phyloP scores from a whole-genome alignment of 2,797 vertebrate species.

The Notamacropus eugenii region DNA sequence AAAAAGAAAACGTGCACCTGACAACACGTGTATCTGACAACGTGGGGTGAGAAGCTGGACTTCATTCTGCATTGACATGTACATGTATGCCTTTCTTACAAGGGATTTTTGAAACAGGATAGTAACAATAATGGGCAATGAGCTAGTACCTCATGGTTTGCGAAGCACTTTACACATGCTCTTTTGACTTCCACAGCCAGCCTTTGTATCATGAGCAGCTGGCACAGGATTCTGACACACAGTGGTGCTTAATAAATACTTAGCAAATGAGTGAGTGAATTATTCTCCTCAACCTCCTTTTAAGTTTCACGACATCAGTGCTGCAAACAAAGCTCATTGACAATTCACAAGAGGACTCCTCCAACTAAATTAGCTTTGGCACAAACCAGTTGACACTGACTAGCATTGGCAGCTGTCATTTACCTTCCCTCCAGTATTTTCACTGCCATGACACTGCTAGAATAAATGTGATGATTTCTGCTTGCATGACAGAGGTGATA shows the following conservation, averaged over 20 bases:
- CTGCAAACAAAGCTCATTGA: neutral
- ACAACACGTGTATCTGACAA: neutral
- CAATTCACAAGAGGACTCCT: slow-evolving; percentile 11
- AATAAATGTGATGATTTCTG: neutral
- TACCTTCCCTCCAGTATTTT: neutral
- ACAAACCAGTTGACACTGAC: neutral
- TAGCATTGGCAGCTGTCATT: neutral
- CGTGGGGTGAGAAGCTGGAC: neutral
- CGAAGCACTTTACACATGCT: neutral
- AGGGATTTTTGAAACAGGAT: neutral
- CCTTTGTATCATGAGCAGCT: neutral
- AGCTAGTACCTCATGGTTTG: neutral
- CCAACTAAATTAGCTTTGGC: neutral
- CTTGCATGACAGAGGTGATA: neutral
- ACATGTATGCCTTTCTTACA: neutral
- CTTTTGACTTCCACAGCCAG: neutral
- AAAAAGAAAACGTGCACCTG: neutral
- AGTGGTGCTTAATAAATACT: neutral
- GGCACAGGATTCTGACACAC: neutral
- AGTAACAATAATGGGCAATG: neutral
- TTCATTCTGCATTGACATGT: neutral
- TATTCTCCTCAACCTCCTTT: neutral
- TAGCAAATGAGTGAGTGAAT: neutral
- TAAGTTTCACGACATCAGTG: neutral
- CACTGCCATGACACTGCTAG: neutral